Percentiles rank a stretch among this genome's conserved stretches.
Evolutionary conservation across 2,888 invertebrate genomes (phyloP).

Genomic region (Drosophila suboccidentalis): DNA sequence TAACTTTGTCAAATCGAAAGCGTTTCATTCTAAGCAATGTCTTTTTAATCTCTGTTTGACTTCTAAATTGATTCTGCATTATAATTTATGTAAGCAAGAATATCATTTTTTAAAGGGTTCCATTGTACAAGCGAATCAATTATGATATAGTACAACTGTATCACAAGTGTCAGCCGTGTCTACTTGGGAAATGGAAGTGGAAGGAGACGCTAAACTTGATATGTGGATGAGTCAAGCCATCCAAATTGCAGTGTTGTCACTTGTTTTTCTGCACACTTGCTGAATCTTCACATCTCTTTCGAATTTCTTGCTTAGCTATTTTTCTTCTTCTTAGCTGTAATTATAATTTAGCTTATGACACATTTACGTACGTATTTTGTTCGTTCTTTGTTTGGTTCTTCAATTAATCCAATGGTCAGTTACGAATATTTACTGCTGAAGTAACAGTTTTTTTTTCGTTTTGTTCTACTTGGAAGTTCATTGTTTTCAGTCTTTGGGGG

Average conservation of each 20-base stretch:
- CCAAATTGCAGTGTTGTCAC: not conserved
- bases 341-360: conserved; percentile 3
- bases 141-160: not conserved
- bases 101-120: no score
- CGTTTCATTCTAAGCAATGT: not conserved
- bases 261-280: conserved; percentile 4
- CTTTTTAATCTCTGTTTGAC: no score
- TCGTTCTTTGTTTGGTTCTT: conserved; percentile 9
- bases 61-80: no score
- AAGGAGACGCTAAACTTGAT: not conserved
- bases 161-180: not conserved
- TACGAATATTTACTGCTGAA: conserved; percentile 30
- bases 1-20: not conserved
- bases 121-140: no score
- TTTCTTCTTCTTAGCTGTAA: not conserved
- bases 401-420: conserved; percentile 50
- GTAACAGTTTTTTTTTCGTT: conserved; percentile 5
- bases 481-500: conserved; percentile 42
- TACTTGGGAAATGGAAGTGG: not conserved
- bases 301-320: not conserved
- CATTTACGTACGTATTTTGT: not conserved
- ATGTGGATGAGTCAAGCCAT: not conserved
- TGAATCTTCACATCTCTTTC: not conserved
- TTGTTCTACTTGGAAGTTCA: conserved; percentile 23
- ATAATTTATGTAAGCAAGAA: no score